Conservation (phyloP, 2,797 vertebrate species). For the Anabacerthia variegaticeps region DNA sequence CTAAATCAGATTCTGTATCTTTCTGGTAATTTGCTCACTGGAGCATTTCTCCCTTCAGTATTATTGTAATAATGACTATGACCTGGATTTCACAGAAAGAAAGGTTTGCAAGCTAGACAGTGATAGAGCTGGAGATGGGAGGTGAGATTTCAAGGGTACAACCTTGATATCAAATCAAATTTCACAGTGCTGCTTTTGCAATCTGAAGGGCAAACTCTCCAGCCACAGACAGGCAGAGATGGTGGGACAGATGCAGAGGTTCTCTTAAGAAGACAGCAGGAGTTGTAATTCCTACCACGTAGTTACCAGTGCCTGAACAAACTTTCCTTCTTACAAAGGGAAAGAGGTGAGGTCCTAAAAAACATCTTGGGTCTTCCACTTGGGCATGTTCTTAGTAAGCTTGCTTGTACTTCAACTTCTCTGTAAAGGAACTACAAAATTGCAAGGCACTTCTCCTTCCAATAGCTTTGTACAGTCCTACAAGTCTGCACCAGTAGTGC, state of each 20-base stretch:
- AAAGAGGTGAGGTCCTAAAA: background rate
- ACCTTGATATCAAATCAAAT: background rate
- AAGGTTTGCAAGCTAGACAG: background rate
- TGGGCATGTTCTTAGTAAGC: background rate
- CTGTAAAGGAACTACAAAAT: background rate
- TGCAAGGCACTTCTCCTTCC: background rate
- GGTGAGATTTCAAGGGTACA: background rate
- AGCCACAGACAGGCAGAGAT: background rate
- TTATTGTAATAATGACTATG: background rate
- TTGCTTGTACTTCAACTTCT: background rate
- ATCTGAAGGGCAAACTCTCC: background rate
- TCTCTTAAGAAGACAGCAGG: background rate
- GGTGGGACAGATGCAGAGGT: rapidly evolving
- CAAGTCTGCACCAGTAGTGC: background rate
- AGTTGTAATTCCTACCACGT: background rate
- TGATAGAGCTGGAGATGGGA: background rate
- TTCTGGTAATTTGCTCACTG: conserved; percentile 4
- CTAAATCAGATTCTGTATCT: background rate
- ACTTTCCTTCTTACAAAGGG: background rate
- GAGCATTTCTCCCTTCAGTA: background rate
- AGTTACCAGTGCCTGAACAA: background rate
- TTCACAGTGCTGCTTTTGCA: background rate
- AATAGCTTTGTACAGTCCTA: background rate
- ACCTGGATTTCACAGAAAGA: background rate
- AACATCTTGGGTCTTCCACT: background rate